Conservation (phyloP, 2,888 invertebrate genomes). For the Nemotelus nigrinus region DNA sequence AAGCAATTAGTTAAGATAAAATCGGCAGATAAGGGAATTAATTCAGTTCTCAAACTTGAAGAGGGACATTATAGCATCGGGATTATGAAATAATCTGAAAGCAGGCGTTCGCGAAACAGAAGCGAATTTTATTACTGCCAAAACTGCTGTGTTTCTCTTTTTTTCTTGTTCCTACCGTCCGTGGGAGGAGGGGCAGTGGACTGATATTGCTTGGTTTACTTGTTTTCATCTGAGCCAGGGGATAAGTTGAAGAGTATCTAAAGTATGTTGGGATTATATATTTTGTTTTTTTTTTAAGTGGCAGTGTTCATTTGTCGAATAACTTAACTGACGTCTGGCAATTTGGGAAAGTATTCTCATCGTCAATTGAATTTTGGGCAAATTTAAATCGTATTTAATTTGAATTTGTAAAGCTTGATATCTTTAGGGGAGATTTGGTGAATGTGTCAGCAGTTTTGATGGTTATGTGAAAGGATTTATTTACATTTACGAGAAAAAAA, state of each 20-base stretch:
- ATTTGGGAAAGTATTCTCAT: too few relatives aligned
- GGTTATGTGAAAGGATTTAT: too few relatives aligned
- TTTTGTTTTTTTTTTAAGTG: not conserved
- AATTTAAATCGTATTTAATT: too few relatives aligned
- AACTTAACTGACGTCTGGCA: too few relatives aligned
- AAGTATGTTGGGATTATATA: slow-evolving; percentile 17
- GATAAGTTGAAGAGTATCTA: not conserved
- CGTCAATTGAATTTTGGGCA: too few relatives aligned
- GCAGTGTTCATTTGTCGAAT: too few relatives aligned
- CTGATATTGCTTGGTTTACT: not conserved
- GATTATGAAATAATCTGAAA: slow-evolving; percentile 40
- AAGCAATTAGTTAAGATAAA: slow-evolving; percentile 45
- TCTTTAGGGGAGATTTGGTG: too few relatives aligned
- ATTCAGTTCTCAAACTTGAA: slow-evolving; percentile 25
- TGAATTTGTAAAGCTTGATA: too few relatives aligned
- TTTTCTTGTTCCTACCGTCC: not conserved
- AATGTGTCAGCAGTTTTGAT: too few relatives aligned
- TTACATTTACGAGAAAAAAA: too few relatives aligned
- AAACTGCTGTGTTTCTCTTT: not conserved
- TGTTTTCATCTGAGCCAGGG: not conserved
- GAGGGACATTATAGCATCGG: slow-evolving; percentile 36
- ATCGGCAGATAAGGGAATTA: slow-evolving; percentile 44
- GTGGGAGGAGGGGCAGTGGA: not conserved
- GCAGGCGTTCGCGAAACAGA: slow-evolving; percentile 27
- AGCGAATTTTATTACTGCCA: slow-evolving; percentile 18